Base-by-base conservation (phyloP, 2,113 vertebrate species). In the Rallus limicola region DNA sequence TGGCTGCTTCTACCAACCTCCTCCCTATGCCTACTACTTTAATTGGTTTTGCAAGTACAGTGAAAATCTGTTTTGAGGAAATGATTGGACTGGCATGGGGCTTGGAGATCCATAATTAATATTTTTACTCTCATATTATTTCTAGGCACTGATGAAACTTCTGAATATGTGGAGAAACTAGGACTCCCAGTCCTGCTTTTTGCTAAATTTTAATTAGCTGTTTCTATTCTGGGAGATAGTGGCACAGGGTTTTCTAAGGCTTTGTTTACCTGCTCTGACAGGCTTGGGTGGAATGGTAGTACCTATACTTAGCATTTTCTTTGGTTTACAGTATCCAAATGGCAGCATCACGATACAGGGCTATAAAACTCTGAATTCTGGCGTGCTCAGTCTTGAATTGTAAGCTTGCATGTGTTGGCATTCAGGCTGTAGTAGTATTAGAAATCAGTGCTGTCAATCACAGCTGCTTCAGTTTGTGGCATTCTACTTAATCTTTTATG, bases 401-500 rank as follows among this genome's bases (percentile, higher is more conserved):
- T 28, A 53, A 53, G 68, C 34, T 25, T 67, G 5, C 44, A 62
- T 59, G 46, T 5, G 1, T 34, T 52, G 59, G 52, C 20, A 18
- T 75, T 70, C 26, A 56, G 52, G 82, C 80, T 94, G 36, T 46
- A 69, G 1, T 52, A 44, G 79, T 56, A 44, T 81, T 64, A 78
- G 86, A 44, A 80, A 33, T 11, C 59, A 77, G 29, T 9, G 74
- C 71, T 95, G 84, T 74, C 90, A 90, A 21, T 89, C 87, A 88
- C 28, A 48, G 69, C 90, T 75, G 79, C 64, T 86, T 70, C 28
- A 26, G 68, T 69, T 62, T 58, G 28, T 80, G 33, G 3, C 82
- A 18, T 68, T 91, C 88, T 67, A 23, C 82, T 92, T 97, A 96
- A 83, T 77, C 90, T 92, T 95, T 97, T 96, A 95, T 71, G 92